Evolutionary conservation across 2,888 invertebrate genomes (phyloP).

Genomic region (Agelastica alni): DNA sequence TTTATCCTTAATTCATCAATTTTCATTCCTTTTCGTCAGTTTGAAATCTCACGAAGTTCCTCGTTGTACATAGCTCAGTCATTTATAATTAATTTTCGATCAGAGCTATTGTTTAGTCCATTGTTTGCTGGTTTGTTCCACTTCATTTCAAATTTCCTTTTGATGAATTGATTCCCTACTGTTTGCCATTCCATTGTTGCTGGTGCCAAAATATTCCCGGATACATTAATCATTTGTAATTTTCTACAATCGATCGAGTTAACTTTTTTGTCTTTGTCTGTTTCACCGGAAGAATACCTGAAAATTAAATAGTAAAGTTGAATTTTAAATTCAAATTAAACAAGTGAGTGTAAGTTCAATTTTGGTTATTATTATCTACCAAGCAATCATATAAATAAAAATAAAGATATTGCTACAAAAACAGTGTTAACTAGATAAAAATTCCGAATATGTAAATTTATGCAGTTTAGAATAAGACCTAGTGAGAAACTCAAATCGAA

Average conservation of each 20-base stretch:
- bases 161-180: constrained; percentile 40
- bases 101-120: constrained; percentile 30
- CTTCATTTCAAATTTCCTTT: constrained; percentile 34
- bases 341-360: too few relatives aligned
- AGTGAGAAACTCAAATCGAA: too few relatives aligned
- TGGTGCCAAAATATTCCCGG: constrained; percentile 37
- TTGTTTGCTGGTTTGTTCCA: constrained; percentile 33
- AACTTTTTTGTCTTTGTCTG: constrained; percentile 1
- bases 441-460: too few relatives aligned
- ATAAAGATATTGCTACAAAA: too few relatives aligned
- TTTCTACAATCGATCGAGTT: constrained; percentile 21
- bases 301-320: too few relatives aligned
- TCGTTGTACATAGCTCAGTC: constrained; percentile 27
- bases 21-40: constrained; percentile 52
- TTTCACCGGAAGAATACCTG: too few relatives aligned
- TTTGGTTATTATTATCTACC: too few relatives aligned
- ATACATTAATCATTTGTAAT: constrained; percentile 38
- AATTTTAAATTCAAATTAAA: too few relatives aligned
- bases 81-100: constrained; percentile 48
- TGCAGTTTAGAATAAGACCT: too few relatives aligned
- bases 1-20: constrained; percentile 52
- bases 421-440: too few relatives aligned
- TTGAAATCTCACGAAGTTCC: constrained; percentile 36
- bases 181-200: constrained; percentile 39
- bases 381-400: too few relatives aligned